phyloP scores from a whole-genome alignment of 2,797 vertebrate species.

The Parambassis ranga region DNA sequence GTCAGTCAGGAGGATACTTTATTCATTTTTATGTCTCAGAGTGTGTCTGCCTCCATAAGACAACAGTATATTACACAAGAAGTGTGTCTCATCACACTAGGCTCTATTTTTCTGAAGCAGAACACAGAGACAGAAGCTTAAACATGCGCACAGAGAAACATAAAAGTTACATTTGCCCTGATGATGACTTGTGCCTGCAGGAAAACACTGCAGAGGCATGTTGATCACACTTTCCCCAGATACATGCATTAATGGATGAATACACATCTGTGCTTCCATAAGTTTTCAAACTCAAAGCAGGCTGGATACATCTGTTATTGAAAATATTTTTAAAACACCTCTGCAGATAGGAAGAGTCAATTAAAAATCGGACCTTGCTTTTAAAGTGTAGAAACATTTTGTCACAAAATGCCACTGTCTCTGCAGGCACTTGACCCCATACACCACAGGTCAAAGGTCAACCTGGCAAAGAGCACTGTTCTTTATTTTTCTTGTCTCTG shows the following conservation, averaged over 20 bases:
- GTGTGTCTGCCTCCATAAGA: not conserved
- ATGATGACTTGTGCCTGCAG: not conserved
- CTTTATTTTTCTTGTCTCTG: not conserved
- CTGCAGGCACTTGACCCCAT: not conserved
- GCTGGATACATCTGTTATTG: too few species aligned
- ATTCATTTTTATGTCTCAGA: not conserved
- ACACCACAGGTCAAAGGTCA: slow-evolving; percentile 30
- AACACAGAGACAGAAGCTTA: not conserved
- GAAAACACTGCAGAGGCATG: not conserved
- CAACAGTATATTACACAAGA: not conserved
- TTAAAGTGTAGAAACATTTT: not conserved
- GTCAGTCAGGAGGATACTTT: not conserved
- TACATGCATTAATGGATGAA: not conserved
- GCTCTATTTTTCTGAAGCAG: not conserved
- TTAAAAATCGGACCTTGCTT: not conserved
- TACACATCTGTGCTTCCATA: too few species aligned
- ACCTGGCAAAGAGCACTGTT: slow-evolving; percentile 4
- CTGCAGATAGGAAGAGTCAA: not conserved
- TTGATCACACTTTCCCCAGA: not conserved
- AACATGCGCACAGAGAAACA: not conserved
- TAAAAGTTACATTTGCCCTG: not conserved
- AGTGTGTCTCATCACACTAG: not conserved
- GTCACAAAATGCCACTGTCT: not conserved
- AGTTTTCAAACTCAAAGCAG: too few species aligned
- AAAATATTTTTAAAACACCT: not conserved